phyloP scores from a whole-genome alignment of 2,888 invertebrate species.

The Caenorhabditis virilis region DNA sequence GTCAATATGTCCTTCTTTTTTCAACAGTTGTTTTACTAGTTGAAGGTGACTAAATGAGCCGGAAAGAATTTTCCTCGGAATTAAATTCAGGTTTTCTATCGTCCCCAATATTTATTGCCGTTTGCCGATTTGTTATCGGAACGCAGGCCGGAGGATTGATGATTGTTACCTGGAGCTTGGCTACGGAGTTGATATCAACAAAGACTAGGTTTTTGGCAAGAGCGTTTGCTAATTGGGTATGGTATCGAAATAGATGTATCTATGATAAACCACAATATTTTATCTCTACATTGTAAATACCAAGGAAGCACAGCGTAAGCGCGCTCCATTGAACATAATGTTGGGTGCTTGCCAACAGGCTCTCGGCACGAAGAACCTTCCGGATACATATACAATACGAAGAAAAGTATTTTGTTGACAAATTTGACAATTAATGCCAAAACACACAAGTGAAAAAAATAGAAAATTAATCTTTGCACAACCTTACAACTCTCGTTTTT shows the following conservation, averaged over 20 bases:
- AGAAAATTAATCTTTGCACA: too few relatives aligned
- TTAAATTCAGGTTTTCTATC: slow-evolving; percentile 10
- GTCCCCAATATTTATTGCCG: slow-evolving; percentile 10
- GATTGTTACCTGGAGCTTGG: slow-evolving; percentile 33
- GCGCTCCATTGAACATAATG: too few relatives aligned
- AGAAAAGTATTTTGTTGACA: background rate
- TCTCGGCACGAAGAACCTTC: too few relatives aligned
- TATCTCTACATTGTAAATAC: too few relatives aligned
- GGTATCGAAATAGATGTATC: too few relatives aligned
- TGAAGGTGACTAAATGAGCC: slow-evolving; percentile 10
- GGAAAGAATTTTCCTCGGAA: background rate
- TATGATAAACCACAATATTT: too few relatives aligned
- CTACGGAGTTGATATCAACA: slow-evolving; percentile 27
- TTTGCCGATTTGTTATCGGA: slow-evolving; percentile 29
- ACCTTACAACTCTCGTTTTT: too few relatives aligned
- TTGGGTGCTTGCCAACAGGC: too few relatives aligned
- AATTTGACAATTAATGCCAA: too few relatives aligned
- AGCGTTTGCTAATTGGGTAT: slow-evolving; percentile 39
- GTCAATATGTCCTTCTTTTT: slow-evolving; percentile 14
- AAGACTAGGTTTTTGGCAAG: slow-evolving; percentile 29
- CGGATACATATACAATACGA: too few relatives aligned
- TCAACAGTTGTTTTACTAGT: slow-evolving; percentile 9
- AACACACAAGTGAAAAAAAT: too few relatives aligned
- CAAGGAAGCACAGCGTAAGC: too few relatives aligned
- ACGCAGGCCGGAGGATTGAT: slow-evolving; percentile 28